These are phyloP conservation scores for Philaethria dido DNA, from an alignment of 2,888 invertebrate species.

Conservation along the genomic window DNA sequence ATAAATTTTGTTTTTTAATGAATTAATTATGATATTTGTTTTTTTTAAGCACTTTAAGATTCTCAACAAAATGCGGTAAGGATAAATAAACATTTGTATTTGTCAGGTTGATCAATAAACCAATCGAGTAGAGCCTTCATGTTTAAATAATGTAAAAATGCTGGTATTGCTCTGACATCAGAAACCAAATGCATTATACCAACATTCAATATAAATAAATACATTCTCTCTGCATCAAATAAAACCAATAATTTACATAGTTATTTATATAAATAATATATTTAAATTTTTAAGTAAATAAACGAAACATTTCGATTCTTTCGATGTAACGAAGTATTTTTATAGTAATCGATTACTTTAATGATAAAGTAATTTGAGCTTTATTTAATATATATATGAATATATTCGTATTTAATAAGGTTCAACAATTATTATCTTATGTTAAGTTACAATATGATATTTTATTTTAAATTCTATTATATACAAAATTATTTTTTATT, in stretches of 20 bases:
- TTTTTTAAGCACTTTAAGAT: neutral
- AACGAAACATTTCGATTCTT: neutral
- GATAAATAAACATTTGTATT: neutral
- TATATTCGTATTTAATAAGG: too few species aligned
- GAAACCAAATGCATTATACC: neutral
- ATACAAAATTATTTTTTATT: too few species aligned
- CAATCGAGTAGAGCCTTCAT: conserved; percentile 3
- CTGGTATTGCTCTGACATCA: neutral
- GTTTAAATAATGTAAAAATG: conserved; percentile 7
- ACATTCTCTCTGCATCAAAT: neutral
- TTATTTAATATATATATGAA: too few species aligned
- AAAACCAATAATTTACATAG: neutral
- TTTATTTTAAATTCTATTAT: too few species aligned
- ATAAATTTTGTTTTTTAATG: neutral
- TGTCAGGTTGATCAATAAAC: conserved; percentile 2
- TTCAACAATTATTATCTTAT: too few species aligned
- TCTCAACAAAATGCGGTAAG: neutral
- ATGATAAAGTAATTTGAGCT: too few species aligned
- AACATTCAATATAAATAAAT: conserved; percentile 1
- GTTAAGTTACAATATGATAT: too few species aligned
- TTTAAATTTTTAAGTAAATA: neutral
- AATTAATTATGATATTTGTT: neutral
- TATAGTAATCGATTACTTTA: too few species aligned
- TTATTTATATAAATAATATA: neutral
- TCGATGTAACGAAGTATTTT: too few species aligned